phyloP scores from a whole-genome alignment of 2,888 invertebrate genomes.

The Chymomyza amoena region DNA sequence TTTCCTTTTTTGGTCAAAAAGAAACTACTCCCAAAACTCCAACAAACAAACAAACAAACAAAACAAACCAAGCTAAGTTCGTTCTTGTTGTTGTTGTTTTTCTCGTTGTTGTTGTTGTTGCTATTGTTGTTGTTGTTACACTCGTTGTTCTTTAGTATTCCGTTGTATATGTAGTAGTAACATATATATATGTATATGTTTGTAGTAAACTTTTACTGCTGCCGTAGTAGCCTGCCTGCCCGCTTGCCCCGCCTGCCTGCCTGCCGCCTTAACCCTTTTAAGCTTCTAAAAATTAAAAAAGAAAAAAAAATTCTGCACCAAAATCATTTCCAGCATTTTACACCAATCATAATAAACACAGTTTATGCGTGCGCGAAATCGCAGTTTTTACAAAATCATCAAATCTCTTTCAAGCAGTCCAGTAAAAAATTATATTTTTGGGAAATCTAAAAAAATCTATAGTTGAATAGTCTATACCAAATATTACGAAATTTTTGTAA shows the following conservation, averaged over 20 bases:
- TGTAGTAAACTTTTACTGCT: neutral
- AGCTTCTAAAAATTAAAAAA: neutral
- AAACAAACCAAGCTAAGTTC: slow-evolving; percentile 14
- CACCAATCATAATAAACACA: neutral
- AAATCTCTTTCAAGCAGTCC: neutral
- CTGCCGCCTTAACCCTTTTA: neutral
- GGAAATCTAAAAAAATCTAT: too few relatives aligned
- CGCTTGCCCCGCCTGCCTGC: neutral
- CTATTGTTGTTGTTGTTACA: slow-evolving; percentile 24
- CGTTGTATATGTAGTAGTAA: neutral
- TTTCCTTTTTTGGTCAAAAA: neutral
- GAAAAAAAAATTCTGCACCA: neutral
- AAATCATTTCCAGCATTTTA: neutral
- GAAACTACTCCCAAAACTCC: slow-evolving; percentile 6
- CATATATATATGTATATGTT: neutral
- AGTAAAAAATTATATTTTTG: neutral
- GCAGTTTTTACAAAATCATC: neutral
- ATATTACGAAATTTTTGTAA: too few relatives aligned
- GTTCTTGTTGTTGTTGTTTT: slow-evolving; percentile 20
- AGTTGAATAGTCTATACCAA: too few relatives aligned
- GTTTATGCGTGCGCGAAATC: neutral
- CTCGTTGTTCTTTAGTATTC: slow-evolving; percentile 13
- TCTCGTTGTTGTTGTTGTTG: slow-evolving; percentile 22
- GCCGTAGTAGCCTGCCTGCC: neutral
- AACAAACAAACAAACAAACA: slow-evolving; percentile 8